These are phyloP conservation scores for Eulacestoma nigropectus DNA, from an alignment of 2,113 vertebrate genomes.

Conservation along the genomic window DNA sequence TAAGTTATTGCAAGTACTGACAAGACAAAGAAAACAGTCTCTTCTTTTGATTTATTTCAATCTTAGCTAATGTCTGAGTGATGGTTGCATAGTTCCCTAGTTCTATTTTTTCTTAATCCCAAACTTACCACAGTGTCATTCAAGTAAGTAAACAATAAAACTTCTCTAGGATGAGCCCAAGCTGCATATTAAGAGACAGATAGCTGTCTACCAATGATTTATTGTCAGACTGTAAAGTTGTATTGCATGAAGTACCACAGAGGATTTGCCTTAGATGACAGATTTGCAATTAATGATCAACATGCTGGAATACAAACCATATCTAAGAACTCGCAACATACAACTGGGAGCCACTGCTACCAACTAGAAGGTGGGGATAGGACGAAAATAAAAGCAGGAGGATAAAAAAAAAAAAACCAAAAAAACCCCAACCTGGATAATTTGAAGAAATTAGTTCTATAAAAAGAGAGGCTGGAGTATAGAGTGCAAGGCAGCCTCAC, in stretches of 20 bases:
- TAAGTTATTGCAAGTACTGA: background rate
- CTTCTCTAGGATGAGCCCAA: background rate
- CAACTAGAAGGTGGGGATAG: fast-evolving
- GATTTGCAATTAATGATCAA: background rate
- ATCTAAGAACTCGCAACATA: fast-evolving
- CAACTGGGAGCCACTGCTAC: background rate
- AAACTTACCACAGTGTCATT: background rate
- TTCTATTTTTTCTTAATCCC: background rate
- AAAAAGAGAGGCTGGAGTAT: background rate
- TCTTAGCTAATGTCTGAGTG: background rate
- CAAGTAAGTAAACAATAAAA: background rate
- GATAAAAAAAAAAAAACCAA: fast-evolving
- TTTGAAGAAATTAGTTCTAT: background rate
- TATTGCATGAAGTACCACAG: background rate
- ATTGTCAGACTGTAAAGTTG: background rate
- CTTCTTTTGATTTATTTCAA: background rate
- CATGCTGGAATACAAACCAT: background rate
- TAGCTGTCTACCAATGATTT: background rate
- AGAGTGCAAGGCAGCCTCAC: background rate
- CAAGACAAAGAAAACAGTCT: background rate
- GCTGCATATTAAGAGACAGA: background rate
- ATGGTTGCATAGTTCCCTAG: background rate
- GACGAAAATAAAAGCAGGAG: background rate
- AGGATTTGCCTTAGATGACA: background rate
- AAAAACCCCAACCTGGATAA: background rate